These are phyloP conservation scores for Cryptoblepharus egeriae DNA, from an alignment of 2,797 vertebrate genomes.

Conservation along the genomic window DNA sequence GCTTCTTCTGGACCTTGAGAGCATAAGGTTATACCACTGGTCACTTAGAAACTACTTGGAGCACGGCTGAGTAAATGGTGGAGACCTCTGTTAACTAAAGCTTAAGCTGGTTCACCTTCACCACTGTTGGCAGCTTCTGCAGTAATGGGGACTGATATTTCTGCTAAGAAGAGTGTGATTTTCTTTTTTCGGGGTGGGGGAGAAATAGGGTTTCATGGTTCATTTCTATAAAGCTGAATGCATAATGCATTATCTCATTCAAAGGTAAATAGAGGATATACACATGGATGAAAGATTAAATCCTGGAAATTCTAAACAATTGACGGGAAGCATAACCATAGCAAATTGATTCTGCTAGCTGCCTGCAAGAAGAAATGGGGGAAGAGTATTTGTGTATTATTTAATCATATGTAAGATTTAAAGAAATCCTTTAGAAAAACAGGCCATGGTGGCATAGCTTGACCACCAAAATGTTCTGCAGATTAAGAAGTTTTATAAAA, in stretches of 20 bases:
- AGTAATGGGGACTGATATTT: conserved; percentile 41
- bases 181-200: conserved; percentile 10
- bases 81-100: conserved; percentile 15
- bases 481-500: conserved; percentile 34
- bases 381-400: conserved; percentile 68
- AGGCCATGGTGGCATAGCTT: neutral
- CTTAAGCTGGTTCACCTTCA: neutral
- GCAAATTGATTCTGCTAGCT: conserved; percentile 78
- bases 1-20: neutral
- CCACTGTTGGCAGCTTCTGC: conserved; percentile 11
- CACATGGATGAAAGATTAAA: conserved; percentile 83
- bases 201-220: conserved; percentile 65
- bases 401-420: conserved; percentile 67
- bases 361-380: conserved; percentile 73
- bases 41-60: neutral
- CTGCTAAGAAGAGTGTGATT: conserved; percentile 41
- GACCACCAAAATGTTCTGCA: conserved; percentile 44
- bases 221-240: conserved; percentile 71
- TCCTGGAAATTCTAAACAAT: conserved; percentile 78
- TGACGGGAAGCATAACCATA: conserved; percentile 76
- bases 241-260: conserved; percentile 79
- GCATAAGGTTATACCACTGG: neutral
- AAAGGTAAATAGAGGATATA: conserved; percentile 77
- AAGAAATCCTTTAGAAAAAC: conserved; percentile 49
- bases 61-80: neutral